A percentile compares a stretch with the other conserved stretches of the same genome.
Conservation (phyloP, 2,888 invertebrate species). For the Spodoptera littoralis region DNA sequence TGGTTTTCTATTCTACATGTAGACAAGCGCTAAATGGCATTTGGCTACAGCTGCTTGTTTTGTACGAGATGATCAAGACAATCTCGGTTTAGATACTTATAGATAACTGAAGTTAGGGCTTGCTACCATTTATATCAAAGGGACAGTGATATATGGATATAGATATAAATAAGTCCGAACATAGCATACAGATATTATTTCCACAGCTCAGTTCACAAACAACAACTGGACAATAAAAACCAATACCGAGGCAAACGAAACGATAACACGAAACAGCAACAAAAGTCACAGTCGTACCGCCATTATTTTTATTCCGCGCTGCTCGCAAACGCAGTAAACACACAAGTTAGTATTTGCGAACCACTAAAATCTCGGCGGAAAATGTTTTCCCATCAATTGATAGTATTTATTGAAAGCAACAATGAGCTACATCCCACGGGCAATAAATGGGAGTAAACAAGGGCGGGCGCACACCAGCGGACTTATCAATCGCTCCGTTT, state of each 20-base stretch:
- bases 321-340: constrained; percentile 31
- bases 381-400: constrained; percentile 74
- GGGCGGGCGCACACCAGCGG: constrained; percentile 65
- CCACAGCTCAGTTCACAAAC: neutral
- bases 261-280: constrained; percentile 10
- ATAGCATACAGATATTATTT: no score
- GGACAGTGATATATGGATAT: no score
- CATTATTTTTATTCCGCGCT: constrained; percentile 10
- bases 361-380: constrained; percentile 65
- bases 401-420: constrained; percentile 60
- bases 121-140: no score
- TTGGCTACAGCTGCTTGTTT: no score
- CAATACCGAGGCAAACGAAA: neutral
- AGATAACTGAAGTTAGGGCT: no score
- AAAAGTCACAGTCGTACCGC: neutral
- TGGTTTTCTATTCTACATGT: no score
- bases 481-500: constrained; percentile 81
- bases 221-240: constrained; percentile 4
- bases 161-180: no score
- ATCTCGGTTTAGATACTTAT: no score
- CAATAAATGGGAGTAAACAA: constrained; percentile 74
- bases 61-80: no score
- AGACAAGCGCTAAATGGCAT: no score
- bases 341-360: constrained; percentile 46
- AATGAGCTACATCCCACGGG: constrained; percentile 76